Evolutionary conservation across 2,888 invertebrate genomes (phyloP).

Genomic region (Mactromeris polynyma): DNA sequence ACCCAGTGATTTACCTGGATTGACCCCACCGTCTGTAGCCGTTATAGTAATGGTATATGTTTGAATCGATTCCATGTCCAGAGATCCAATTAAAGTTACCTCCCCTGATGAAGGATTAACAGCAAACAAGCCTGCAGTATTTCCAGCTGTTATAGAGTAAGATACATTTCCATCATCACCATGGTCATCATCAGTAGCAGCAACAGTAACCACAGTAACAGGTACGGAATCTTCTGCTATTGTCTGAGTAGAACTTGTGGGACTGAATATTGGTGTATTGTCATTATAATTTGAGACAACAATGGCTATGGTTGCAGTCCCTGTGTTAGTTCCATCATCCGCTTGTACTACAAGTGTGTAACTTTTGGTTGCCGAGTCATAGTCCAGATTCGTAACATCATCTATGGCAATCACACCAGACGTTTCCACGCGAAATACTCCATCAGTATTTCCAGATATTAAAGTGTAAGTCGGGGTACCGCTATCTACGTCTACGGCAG

Average conservation of each 20-base stretch:
- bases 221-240: slow-evolving; percentile 69
- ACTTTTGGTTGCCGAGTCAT: slow-evolving; percentile 74
- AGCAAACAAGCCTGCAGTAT: slow-evolving; percentile 52
- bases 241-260: slow-evolving; percentile 55
- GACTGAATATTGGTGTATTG: slow-evolving; percentile 68
- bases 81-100: slow-evolving; percentile 56
- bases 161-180: slow-evolving; percentile 59
- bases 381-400: slow-evolving; percentile 65
- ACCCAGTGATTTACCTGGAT: slow-evolving; percentile 46
- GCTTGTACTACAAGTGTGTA: slow-evolving; percentile 74
- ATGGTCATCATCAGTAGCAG: slow-evolving; percentile 70
- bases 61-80: slow-evolving; percentile 61
- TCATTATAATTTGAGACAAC: slow-evolving; percentile 86
- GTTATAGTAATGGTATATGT: slow-evolving; percentile 53
- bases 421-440: slow-evolving; percentile 64
- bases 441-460: slow-evolving; percentile 59
- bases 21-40: slow-evolving; percentile 65
- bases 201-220: slow-evolving; percentile 60
- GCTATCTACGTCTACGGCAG: slow-evolving; percentile 71
- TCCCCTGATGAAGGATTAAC: slow-evolving; percentile 60
- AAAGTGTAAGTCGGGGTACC: slow-evolving; percentile 53
- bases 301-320: slow-evolving; percentile 90
- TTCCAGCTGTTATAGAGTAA: slow-evolving; percentile 59
- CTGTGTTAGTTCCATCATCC: slow-evolving; percentile 71
- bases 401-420: slow-evolving; percentile 54